Base-by-base conservation (phyloP, 2,888 invertebrate genomes). In the Calameuta filiformis region DNA sequence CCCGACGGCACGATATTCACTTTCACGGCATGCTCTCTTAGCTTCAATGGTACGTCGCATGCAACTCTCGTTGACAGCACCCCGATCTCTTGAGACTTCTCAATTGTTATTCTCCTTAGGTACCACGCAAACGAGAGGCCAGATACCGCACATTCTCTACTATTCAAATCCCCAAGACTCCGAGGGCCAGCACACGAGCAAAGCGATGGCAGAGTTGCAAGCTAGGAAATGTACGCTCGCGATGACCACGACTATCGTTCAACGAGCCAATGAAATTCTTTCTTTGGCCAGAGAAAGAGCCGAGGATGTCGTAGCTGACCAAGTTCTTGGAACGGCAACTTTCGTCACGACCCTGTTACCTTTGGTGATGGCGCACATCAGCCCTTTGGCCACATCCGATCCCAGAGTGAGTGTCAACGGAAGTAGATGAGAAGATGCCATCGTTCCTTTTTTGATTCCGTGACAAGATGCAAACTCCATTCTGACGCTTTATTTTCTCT, bases 71-170 rank as follows among this genome's bases (percentile, higher is more conserved):
- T 73, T 35, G 73, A 34, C 4, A 33, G 1, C 31, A 31, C 31
- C 31, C 33, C 6, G 73, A 73, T 73, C 73, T n/a, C 35, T 33
- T 12, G 34, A 73, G 73, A 73, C 15, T n/a, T 12, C 31, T 73
- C 31, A 1, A 75, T 76, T 6, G n/a, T 77, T 30, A 74, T 75
- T 71, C 73, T 56, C 11, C 73, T 3, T 34, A 89, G 91, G 91
- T n/a, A 99, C 99, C 0, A 98, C 98, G 11, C 95, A 98, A 81
- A 96, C 97, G 0, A 94, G 99, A 77, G 99, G 99, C 12, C 99
- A 99, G 93, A 95, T 99, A 87, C 99, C 99, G 0, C 96, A 96
- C 87, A 94, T 99, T 75, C 93, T 99, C 30, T 99, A 99, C 89
- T 97, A 95, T 92, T 96, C 96, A 95, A 93, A 94, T 83, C 94